Evolutionary conservation across 2,113 vertebrate species (phyloP).

Genomic region (Grus americana): DNA sequence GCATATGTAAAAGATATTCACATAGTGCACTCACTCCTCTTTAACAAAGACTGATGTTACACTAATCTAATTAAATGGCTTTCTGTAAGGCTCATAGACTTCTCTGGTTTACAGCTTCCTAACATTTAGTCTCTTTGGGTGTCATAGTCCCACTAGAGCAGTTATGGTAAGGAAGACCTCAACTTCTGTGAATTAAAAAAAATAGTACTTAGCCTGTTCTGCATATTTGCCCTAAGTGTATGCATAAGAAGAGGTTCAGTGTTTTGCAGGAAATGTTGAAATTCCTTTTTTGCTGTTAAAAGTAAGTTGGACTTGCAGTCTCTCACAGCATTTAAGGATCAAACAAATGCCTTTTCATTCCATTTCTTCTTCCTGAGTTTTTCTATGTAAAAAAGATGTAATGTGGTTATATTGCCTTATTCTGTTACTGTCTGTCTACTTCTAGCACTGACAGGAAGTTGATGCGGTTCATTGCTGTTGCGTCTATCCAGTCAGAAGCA

Average conservation of each 20-base stretch:
- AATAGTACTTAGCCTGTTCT: background rate
- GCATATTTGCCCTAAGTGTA: background rate
- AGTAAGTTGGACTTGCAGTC: background rate
- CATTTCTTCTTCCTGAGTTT: background rate
- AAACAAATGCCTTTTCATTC: background rate
- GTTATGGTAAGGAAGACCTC: background rate
- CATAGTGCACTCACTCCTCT: background rate
- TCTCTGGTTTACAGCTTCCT: background rate
- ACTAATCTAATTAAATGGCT: background rate
- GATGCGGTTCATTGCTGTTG: background rate
- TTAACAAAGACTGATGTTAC: background rate
- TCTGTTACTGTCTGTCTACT: background rate
- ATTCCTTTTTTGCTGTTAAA: background rate
- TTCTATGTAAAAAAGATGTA: background rate
- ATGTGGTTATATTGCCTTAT: background rate
- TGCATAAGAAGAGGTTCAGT: background rate
- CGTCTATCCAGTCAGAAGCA: background rate
- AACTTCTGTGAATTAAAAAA: background rate
- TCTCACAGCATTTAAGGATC: background rate
- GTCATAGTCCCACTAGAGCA: background rate
- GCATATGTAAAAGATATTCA: background rate
- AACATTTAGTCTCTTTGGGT: background rate
- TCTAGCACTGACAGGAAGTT: background rate
- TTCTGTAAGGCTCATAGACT: background rate
- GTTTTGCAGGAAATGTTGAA: background rate